These are phyloP conservation scores for Propithecus deckenii DNA, from an alignment of 2,797 vertebrate genomes.

Conservation along the genomic window DNA sequence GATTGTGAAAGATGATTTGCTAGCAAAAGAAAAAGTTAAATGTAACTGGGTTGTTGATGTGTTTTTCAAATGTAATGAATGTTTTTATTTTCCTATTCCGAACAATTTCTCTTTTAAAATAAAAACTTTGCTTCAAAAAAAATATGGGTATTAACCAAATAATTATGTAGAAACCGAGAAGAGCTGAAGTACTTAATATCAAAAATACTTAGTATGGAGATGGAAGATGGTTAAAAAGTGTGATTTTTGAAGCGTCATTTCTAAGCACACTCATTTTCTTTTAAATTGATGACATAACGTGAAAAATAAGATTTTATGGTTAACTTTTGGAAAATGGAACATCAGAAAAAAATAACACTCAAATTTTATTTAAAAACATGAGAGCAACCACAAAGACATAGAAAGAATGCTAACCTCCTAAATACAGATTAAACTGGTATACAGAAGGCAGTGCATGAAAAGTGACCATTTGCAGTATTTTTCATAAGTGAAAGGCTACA, in stretches of 20 bases:
- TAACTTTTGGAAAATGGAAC: slow-evolving; percentile 30
- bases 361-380: not conserved
- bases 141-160: not conserved
- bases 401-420: not conserved
- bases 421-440: not conserved
- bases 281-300: not conserved
- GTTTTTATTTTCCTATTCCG: not conserved
- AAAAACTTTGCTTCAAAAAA: not conserved
- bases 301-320: not conserved
- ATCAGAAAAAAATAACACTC: not conserved
- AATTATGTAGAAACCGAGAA: slow-evolving; percentile 1
- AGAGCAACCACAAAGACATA: not conserved
- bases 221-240: not conserved
- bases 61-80: not conserved
- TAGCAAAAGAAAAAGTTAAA: not conserved
- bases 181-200: not conserved
- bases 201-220: not conserved
- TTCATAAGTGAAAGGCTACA: not conserved
- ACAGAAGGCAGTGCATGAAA: not conserved
- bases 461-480: not conserved
- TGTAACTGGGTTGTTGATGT: not conserved
- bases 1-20: not conserved
- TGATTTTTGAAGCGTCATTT: not conserved
- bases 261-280: slow-evolving; percentile 26
- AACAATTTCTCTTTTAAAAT: not conserved